Base-by-base conservation (phyloP, 1,140 invertebrate species). In the Ceratitis capitata region DNA sequence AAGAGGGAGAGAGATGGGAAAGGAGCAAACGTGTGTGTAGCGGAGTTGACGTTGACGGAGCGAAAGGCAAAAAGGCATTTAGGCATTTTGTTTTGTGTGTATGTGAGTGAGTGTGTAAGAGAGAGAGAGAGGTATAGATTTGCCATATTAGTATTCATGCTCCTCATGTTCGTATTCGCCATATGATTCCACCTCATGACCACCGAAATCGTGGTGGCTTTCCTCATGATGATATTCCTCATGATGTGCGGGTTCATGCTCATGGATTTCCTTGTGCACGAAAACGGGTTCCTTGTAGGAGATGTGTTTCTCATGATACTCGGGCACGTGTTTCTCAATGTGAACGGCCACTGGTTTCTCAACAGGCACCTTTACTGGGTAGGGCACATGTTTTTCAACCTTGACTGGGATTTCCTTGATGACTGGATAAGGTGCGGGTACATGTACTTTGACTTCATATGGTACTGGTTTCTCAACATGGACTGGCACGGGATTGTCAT, bases 401-500 rank as follows among this genome's bases (percentile, higher is more conserved):
- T 93, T 93, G 3, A 91, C 89, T 49, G 91, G 91, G 45, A 92
- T 88, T 85, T 93, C 93, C 87, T 95, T 94, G 88, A 91, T 88
- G 86, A 91, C 90, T 19, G 90, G 90, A 86, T 93, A 94, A 6
- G 94, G 94, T 7, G 92, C 92, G 85, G 94, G 94, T 47, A 93
- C 93, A 86, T 92, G 94, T 3, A 94, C 92, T 87, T 94, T 94
- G 10, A 94, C 94, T 85, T 91, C 92, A 86, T 93, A 93, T 16
- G 94, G 94, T 87, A 94, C 94, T 58, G 93, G 93, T 85, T 94
- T 94, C 47, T 94, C 93, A 26, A 94, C 93, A 84, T 92, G 94
- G 5, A 94, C 93, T 84, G 93, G 94, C 74, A 95, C 93, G 69
- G 94, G 94, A 85, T 94, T 93, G 86, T 95, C 92, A 93, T 93